Evolutionary conservation across 2,888 invertebrate genomes (phyloP), one percentile per base, ranked within the genome.

Genomic region (Scaptomyza polygonia): DNA sequence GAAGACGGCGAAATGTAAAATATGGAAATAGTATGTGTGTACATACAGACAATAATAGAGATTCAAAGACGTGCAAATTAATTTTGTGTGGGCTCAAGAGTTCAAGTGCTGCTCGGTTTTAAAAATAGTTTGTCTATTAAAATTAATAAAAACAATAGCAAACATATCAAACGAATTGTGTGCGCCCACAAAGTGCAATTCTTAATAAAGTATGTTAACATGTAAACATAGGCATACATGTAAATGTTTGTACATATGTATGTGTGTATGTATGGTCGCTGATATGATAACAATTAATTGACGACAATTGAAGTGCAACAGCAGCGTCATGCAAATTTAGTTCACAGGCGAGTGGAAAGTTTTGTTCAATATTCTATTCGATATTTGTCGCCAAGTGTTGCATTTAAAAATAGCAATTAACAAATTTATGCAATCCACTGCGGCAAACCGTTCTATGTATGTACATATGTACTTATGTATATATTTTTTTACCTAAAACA

Each of bases 371-470:
- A 61, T 76, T 72, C 69, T 65, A 72, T 76, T 72, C 64, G 69
- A 70, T 83, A 74, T 59, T 51, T 30, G 71, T 80, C 58, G 74
- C 57, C 77, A 68, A 75, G 78, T 73, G 65, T 53, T 63, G 56
- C 47, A 52, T 68, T 54, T 81, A 81, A 73, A 86, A 87, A 82
- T 87, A 87, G 82, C 73, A 85, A 87, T 87, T 87, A 81, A 82
- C 71, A 67, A 76, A 81, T 87, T 85, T 87, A 87, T 87, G 87
- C 85, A 83, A 83, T 56, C 67, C 53, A 56, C 49, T 43, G 59
- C 34, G 57, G 49, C 47, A 44, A 16, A 12, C 25, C 11, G 34
- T 56, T 21, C 2, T 21, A 9, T 30, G 30, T 30, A 30, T 27
- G 5, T 27, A 27, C 7, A 7, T 27, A 7, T 27, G n/a, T n/a